phyloP scores from a whole-genome alignment of 2,797 vertebrate genomes.

The Coranthus polyacanthus region DNA sequence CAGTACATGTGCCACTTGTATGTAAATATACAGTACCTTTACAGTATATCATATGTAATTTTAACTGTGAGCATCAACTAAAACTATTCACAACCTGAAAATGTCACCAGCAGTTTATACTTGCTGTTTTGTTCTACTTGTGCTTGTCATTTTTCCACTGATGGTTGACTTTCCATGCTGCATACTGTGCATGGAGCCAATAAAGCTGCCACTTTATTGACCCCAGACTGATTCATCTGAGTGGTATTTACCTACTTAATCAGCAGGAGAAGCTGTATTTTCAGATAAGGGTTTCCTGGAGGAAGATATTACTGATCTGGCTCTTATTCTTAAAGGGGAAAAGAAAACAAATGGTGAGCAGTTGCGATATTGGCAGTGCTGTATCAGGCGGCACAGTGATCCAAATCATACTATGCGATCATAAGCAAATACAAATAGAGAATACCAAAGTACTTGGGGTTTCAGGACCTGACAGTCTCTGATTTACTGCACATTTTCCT shows the following conservation, averaged over 20 bases:
- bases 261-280: neutral
- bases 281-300: neutral
- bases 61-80: constrained; percentile 41
- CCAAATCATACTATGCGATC: no score
- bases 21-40: constrained; percentile 49
- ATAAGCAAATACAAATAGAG: no score
- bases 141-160: constrained; percentile 15
- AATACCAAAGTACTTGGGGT: no score
- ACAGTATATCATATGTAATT: constrained; percentile 4
- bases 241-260: neutral
- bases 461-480: no score
- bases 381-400: no score
- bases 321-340: neutral
- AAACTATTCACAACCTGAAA: neutral
- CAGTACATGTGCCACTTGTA: constrained; percentile 27
- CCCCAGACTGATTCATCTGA: constrained; percentile 1
- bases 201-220: constrained; percentile 31
- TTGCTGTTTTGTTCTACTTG: constrained; percentile 18
- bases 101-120: constrained; percentile 6
- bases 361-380: no score
- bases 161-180: constrained; percentile 27
- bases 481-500: no score
- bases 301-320: neutral
- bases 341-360: constrained; percentile 17
- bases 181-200: neutral